Evolutionary conservation across 2,888 invertebrate genomes (phyloP).

Genomic region (Melipona beecheii): DNA sequence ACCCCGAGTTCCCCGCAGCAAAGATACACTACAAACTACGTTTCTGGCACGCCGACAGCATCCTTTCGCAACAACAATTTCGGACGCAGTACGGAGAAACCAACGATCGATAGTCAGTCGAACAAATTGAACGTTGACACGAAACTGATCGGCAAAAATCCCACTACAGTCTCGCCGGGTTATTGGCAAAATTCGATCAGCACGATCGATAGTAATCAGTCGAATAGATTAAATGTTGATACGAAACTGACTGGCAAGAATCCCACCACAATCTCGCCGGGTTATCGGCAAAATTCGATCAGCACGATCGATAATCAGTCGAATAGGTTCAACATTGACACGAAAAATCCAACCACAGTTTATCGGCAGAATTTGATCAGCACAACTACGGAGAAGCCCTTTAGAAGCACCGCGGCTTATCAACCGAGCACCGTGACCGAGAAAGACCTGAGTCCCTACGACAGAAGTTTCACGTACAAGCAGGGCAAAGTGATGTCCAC

Average conservation of each 20-base stretch:
- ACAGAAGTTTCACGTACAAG: constrained; percentile 78
- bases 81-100: background rate
- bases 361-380: constrained; percentile 73
- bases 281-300: constrained; percentile 70
- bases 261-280: constrained; percentile 60
- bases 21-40: constrained; percentile 39
- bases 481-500: constrained; percentile 79
- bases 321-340: constrained; percentile 6
- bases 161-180: too few relatives aligned
- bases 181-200: background rate
- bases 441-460: constrained; percentile 77
- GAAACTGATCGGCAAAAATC: too few relatives aligned
- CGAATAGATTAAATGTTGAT: constrained; percentile 11
- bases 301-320: constrained; percentile 23
- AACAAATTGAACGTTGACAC: too few relatives aligned
- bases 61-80: constrained; percentile 19
- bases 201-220: constrained; percentile 25
- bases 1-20: constrained; percentile 33
- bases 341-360: constrained; percentile 58
- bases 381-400: constrained; percentile 77
- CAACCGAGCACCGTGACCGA: constrained; percentile 59
- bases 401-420: constrained; percentile 57
- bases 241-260: constrained; percentile 58
- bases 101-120: background rate
- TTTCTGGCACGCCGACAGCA: background rate